Base-by-base conservation (phyloP, 2,888 invertebrate species). In the Synergus laeviventris region DNA sequence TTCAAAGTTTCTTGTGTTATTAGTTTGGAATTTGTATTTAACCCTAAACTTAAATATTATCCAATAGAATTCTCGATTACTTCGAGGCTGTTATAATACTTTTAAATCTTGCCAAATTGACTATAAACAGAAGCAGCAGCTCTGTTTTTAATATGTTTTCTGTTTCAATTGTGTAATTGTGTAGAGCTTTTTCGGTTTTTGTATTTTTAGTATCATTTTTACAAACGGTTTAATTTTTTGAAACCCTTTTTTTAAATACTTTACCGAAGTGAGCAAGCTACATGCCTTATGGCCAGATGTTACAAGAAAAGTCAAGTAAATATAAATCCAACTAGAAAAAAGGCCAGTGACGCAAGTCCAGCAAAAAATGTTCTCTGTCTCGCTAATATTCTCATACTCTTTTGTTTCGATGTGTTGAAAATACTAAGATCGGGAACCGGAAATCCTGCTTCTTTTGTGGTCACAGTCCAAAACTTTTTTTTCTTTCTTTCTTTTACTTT, bases 271-370 rank as follows among this genome's bases (percentile, higher is more conserved):
- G 1, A 31, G n/a, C 0, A 16, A 61, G n/a, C 9, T 31, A 2
- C 8, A 31, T 36, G 16, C n/a, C 31, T 14, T 36, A 36, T 61
- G 60, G 12, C 61, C 61, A 61, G 61, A 61, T 61, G 61, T 36
- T 61, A 9, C 7, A 31, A 36, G 60, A 61, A 14, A 36, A 36
- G 54, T 56, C 16, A 16, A 56, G 18, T 21, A 56, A 56, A 21
- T 11, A 11, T 21, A 42, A 9, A 42, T 2, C 5, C 18, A 56
- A 18, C 21, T n/a, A 56, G 18, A 56, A 60, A 61, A 61, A 61
- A n/a, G 31, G 31, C 8, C n/a, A 61, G 4, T 61, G 61, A 61
- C 61, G 61, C 61, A 61, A 36, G n/a, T 36, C n/a, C 16, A 2
- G 36, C 5, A 0, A 36, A 61, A 61, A 31, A 61, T 31, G 7